A percentile compares a stretch with the other conserved stretches of the same genome.
phyloP scores from a whole-genome alignment of 1,140 invertebrate species.

The Pogonomyrmex californicus region DNA sequence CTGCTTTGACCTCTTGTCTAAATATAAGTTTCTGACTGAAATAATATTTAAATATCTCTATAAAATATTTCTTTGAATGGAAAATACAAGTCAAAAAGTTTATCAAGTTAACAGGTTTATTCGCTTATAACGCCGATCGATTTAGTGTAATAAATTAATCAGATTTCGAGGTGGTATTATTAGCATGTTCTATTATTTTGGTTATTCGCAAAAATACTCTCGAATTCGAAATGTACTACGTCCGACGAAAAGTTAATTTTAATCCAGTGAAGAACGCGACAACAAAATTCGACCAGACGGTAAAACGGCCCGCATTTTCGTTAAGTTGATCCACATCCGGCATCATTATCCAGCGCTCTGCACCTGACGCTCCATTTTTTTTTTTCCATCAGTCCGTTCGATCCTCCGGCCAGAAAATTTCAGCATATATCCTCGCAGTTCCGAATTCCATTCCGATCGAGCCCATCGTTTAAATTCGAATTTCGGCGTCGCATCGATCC shows the following conservation, averaged over 20 bases:
- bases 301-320: conserved; percentile 45
- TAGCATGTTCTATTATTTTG: not conserved
- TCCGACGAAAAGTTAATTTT: conserved; percentile 37
- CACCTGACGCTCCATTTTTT: conserved; percentile 51
- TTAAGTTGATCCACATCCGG: conserved; percentile 39
- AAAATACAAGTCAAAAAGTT: not conserved
- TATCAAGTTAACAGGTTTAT: not conserved
- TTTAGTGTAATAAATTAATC: conserved; percentile 5
- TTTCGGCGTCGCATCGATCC: conserved; percentile 69
- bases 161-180: not conserved
- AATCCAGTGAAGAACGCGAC: not conserved
- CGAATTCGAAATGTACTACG: not conserved
- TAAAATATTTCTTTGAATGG: not conserved
- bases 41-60: not conserved
- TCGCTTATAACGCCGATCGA: not conserved
- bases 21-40: not conserved
- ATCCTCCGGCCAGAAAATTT: conserved; percentile 49
- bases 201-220: not conserved
- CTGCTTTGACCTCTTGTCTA: not conserved
- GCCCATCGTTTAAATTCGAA: conserved; percentile 75
- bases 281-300: not conserved
- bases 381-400: not conserved
- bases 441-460: conserved; percentile 55
- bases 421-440: conserved; percentile 61
- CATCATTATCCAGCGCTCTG: conserved; percentile 49